phyloP scores from a whole-genome alignment of 2,888 invertebrate genomes.

The Tethea ocularis region DNA sequence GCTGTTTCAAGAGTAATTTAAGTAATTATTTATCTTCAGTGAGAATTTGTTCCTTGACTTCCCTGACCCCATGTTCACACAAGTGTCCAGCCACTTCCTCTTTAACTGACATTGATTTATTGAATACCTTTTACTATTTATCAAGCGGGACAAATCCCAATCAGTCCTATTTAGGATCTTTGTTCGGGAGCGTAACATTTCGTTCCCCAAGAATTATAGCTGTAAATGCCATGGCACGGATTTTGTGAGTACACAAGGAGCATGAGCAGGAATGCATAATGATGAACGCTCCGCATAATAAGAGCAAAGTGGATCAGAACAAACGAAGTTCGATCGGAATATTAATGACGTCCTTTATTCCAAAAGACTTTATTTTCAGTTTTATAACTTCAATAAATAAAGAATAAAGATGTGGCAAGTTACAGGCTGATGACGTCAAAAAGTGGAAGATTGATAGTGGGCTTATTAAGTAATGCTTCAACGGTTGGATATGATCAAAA shows the following conservation, averaged over 20 bases:
- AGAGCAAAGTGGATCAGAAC: slow-evolving; percentile 42
- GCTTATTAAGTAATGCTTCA: too few relatives aligned
- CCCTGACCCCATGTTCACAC: slow-evolving; percentile 10
- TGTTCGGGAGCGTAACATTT: slow-evolving; percentile 44
- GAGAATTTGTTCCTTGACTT: slow-evolving; percentile 2
- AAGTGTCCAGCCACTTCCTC: slow-evolving; percentile 45
- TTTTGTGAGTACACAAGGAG: slow-evolving; percentile 24
- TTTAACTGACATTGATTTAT: slow-evolving; percentile 58
- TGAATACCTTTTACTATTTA: slow-evolving; percentile 52
- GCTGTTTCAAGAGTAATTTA: neutral
- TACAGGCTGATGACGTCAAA: neutral
- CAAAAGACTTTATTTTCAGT: slow-evolving; percentile 13
- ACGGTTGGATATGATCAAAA: too few relatives aligned
- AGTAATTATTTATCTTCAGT: neutral
- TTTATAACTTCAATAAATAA: neutral
- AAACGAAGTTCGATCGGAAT: slow-evolving; percentile 39
- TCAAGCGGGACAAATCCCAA: slow-evolving; percentile 61
- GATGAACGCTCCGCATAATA: slow-evolving; percentile 41
- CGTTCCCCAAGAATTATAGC: slow-evolving; percentile 4
- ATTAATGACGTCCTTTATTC: slow-evolving; percentile 32
- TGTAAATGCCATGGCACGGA: slow-evolving; percentile 13
- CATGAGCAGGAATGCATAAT: slow-evolving; percentile 45
- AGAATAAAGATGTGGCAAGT: neutral
- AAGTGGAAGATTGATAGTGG: neutral
- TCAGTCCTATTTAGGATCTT: slow-evolving; percentile 51